Evolutionary conservation across 2,797 vertebrate species (phyloP).

Genomic region (Leptoclinus maculatus): DNA sequence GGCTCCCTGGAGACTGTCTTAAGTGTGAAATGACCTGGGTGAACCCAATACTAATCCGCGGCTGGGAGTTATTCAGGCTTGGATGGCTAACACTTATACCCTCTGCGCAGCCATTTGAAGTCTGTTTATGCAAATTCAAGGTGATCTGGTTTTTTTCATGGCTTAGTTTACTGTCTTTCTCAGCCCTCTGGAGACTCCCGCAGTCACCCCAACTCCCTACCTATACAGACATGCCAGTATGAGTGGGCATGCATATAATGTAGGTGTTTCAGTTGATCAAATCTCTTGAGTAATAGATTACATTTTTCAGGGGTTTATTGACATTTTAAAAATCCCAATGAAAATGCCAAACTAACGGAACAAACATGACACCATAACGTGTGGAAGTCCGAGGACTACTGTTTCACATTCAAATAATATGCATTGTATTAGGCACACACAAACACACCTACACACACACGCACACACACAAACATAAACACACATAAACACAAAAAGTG

Average conservation of each 20-base stretch:
- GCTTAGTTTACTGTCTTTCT: slow-evolving; percentile 76
- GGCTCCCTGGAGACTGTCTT: slow-evolving; percentile 80
- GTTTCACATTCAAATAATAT: neutral
- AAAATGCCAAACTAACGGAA: slow-evolving; percentile 42
- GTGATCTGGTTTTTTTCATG: slow-evolving; percentile 84
- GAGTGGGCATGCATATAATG: slow-evolving; percentile 48
- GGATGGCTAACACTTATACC: slow-evolving; percentile 77
- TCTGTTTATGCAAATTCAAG: slow-evolving; percentile 87
- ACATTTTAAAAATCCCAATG: slow-evolving; percentile 5
- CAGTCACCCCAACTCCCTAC: slow-evolving; percentile 49
- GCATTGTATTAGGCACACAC: neutral
- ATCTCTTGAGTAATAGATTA: slow-evolving; percentile 19
- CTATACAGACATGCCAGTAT: slow-evolving; percentile 22
- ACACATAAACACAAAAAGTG: neutral
- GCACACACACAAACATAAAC: neutral
- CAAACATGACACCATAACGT: neutral
- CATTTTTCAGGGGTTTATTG: slow-evolving; percentile 31
- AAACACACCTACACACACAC: neutral
- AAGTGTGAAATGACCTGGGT: slow-evolving; percentile 85
- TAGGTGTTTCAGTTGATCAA: slow-evolving; percentile 51
- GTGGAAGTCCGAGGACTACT: neutral
- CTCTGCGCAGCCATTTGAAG: slow-evolving; percentile 80
- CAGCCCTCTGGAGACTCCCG: slow-evolving; percentile 70
- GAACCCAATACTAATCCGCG: slow-evolving; percentile 83
- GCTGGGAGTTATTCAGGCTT: slow-evolving; percentile 78